Percentiles rank a stretch among this genome's conserved stretches.
Evolutionary conservation across 2,888 invertebrate species (phyloP).

Genomic region (Aporophyla lueneburgensis): DNA sequence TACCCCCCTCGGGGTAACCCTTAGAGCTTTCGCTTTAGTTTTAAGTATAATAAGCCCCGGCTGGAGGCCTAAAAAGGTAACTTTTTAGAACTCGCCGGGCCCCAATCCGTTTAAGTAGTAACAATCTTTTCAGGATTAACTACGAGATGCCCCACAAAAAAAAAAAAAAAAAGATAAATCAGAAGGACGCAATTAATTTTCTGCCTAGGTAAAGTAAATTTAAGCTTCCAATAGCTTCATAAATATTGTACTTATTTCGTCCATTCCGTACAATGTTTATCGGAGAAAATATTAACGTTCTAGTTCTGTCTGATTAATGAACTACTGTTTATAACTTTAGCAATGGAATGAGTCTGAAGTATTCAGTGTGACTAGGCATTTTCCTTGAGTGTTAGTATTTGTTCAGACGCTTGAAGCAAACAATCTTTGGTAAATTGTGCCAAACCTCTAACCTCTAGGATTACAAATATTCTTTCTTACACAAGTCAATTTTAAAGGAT

Average conservation of each 20-base stretch:
- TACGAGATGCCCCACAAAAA: too few species aligned
- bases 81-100: too few species aligned
- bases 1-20: too few species aligned
- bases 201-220: not conserved
- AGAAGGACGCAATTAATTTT: not conserved
- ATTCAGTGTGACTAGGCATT: conserved; percentile 30
- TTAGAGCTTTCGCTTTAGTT: too few species aligned
- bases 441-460: too few species aligned
- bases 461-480: too few species aligned
- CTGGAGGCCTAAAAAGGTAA: too few species aligned
- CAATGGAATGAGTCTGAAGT: conserved; percentile 15
- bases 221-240: not conserved
- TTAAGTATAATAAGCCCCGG: too few species aligned
- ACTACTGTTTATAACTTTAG: conserved; percentile 70
- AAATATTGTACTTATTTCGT: conserved; percentile 6
- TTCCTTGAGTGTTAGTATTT: conserved; percentile 9
- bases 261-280: not conserved
- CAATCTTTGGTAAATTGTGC: not conserved
- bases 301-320: conserved; percentile 70
- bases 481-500: too few species aligned
- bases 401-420: not conserved
- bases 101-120: too few species aligned
- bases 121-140: too few species aligned
- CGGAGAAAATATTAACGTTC: conserved; percentile 30
- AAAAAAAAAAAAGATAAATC: too few species aligned